Percentiles rank a stretch among this genome's conserved stretches.
Conservation (phyloP, 2,797 vertebrate species). For the Tauraco hartlaubi region DNA sequence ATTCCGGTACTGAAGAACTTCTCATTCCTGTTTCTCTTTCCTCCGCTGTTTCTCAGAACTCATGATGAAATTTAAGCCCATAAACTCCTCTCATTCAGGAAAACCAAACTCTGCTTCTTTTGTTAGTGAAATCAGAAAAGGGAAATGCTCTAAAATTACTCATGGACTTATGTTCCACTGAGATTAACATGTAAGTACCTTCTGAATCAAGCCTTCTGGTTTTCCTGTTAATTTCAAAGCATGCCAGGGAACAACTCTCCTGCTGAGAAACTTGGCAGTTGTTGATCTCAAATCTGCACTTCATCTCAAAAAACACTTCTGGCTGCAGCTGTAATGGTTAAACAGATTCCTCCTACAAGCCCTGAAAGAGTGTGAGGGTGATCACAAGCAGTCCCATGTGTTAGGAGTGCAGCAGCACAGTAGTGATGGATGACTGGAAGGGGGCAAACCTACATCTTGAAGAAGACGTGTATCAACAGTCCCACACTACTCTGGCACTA, state of each 20-base stretch:
- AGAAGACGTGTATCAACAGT: background rate
- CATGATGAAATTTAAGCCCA: background rate
- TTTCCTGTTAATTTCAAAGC: background rate
- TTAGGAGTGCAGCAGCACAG: background rate
- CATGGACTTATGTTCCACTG: background rate
- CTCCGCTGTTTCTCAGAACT: background rate
- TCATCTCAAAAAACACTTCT: background rate
- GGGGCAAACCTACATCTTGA: background rate
- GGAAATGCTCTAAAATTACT: background rate
- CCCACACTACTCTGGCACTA: background rate
- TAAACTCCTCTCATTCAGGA: background rate
- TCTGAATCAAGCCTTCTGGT: background rate
- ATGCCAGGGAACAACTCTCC: background rate
- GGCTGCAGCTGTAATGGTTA: background rate
- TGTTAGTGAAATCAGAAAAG: background rate
- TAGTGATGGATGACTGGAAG: background rate
- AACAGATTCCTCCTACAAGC: background rate
- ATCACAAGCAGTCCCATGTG: background rate
- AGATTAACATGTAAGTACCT: background rate
- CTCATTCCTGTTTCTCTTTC: background rate
- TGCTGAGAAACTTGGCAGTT: background rate
- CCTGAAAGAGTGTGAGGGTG: background rate
- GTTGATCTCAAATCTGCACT: background rate
- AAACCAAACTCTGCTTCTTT: background rate
- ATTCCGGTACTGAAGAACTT: background rate